These are phyloP conservation scores for Periparus ater DNA, from an alignment of 2,797 vertebrate genomes.

Conservation along the genomic window DNA sequence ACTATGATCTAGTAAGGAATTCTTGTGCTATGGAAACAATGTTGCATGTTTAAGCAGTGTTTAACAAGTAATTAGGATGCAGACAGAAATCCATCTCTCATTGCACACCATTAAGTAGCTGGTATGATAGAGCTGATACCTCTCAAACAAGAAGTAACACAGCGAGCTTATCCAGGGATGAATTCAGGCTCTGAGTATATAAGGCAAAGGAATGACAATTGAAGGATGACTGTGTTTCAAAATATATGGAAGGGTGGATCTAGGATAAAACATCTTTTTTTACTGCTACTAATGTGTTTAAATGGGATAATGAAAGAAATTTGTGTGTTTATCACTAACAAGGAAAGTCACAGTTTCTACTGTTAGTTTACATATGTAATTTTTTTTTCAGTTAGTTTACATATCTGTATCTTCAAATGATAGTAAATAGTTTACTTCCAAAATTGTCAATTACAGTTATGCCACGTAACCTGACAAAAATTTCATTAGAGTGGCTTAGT, in stretches of 20 bases:
- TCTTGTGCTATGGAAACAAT: not conserved
- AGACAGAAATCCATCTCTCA: not conserved
- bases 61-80: not conserved
- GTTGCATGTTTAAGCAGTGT: not conserved
- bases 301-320: not conserved
- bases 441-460: not conserved
- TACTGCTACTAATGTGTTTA: not conserved
- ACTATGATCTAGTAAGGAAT: not conserved
- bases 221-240: not conserved
- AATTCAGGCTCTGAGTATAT: not conserved
- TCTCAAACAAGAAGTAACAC: not conserved
- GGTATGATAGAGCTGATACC: not conserved
- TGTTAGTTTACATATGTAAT: not conserved
- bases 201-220: not conserved
- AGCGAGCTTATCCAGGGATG: not conserved
- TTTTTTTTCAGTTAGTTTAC: not conserved
- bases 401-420: not conserved
- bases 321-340: not conserved
- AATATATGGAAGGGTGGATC: not conserved
- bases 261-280: not conserved
- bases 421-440: not conserved
- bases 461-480: not conserved
- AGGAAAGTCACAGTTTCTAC: not conserved
- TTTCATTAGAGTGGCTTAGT: not conserved
- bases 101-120: not conserved